These are phyloP conservation scores for Pyrrhosoma nymphula DNA, from an alignment of 2,888 invertebrate species.

Conservation along the genomic window DNA sequence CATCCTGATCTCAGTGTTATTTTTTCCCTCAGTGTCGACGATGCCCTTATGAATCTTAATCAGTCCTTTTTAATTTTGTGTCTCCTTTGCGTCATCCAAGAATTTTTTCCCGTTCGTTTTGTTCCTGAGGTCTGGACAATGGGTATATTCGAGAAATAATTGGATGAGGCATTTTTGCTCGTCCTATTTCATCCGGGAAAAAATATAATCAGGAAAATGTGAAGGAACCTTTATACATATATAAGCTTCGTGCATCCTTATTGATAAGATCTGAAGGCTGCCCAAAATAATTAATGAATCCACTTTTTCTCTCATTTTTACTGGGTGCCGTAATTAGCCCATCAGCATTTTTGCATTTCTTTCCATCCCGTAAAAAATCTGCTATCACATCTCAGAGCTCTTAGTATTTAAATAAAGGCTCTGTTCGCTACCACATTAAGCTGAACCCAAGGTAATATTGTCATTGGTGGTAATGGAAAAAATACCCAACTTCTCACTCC, in stretches of 20 bases:
- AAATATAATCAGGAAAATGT: not conserved
- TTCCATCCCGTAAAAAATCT: too few relatives aligned
- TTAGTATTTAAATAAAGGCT: too few relatives aligned
- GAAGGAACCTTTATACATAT: not conserved
- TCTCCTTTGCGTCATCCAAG: not conserved
- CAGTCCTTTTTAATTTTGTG: not conserved
- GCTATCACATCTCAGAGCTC: too few relatives aligned
- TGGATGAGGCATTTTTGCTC: not conserved
- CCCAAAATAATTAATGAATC: not conserved
- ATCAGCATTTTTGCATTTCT: not conserved
- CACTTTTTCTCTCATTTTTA: not conserved
- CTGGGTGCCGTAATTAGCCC: not conserved
- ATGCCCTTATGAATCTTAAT: conserved; percentile 7
- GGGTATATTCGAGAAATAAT: not conserved
- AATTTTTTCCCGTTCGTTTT: not conserved
- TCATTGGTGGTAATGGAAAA: too few relatives aligned
- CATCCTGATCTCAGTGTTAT: not conserved
- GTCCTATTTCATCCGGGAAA: not conserved
- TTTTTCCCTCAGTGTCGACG: not conserved
- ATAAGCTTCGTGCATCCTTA: not conserved
- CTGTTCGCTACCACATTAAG: too few relatives aligned
- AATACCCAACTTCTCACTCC: too few relatives aligned
- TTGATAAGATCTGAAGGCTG: not conserved
- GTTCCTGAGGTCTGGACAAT: not conserved
- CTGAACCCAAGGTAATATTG: too few relatives aligned